Conservation (phyloP, 2,888 invertebrate genomes). For the Parelbella ahira region DNA sequence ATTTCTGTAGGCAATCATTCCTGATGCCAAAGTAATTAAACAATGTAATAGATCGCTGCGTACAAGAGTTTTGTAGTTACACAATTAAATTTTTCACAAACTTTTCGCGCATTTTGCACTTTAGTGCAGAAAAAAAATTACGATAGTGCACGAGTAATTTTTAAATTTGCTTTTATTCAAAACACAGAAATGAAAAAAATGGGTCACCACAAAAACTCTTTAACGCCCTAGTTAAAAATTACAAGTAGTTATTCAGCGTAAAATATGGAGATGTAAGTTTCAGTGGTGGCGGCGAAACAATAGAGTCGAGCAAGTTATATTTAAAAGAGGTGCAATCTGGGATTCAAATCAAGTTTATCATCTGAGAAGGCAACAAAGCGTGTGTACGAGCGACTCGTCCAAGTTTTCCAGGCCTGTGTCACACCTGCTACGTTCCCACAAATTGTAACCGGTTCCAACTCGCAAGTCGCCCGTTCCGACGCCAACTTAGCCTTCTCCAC, state of each 20-base stretch:
- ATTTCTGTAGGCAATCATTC: background rate
- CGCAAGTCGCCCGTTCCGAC: constrained; percentile 57
- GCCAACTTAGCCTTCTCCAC: constrained; percentile 62
- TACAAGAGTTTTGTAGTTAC: background rate
- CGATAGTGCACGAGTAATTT: constrained; percentile 19
- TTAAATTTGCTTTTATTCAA: constrained; percentile 25
- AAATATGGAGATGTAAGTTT: constrained; percentile 26
- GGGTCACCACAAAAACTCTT: constrained; percentile 25
- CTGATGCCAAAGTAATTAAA: background rate
- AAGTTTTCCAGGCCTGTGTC: constrained; percentile 62
- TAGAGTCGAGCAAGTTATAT: constrained; percentile 28
- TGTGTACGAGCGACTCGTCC: constrained; percentile 52
- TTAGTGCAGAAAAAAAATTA: constrained; percentile 17
- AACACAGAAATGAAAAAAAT: constrained; percentile 23
- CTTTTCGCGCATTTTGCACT: constrained; percentile 7
- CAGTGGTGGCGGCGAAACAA: constrained; percentile 19
- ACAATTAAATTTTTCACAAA: constrained; percentile 7
- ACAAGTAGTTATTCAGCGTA: constrained; percentile 25
- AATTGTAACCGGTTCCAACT: constrained; percentile 70
- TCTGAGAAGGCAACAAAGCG: constrained; percentile 73
- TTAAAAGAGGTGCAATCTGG: constrained; percentile 67
- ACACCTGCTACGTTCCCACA: constrained; percentile 77
- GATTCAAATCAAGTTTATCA: constrained; percentile 77
- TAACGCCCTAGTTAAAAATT: constrained; percentile 26
- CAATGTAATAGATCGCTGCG: background rate